These are phyloP conservation scores for Neostethus bicornis DNA, from an alignment of 2,797 vertebrate genomes.

Conservation along the genomic window DNA sequence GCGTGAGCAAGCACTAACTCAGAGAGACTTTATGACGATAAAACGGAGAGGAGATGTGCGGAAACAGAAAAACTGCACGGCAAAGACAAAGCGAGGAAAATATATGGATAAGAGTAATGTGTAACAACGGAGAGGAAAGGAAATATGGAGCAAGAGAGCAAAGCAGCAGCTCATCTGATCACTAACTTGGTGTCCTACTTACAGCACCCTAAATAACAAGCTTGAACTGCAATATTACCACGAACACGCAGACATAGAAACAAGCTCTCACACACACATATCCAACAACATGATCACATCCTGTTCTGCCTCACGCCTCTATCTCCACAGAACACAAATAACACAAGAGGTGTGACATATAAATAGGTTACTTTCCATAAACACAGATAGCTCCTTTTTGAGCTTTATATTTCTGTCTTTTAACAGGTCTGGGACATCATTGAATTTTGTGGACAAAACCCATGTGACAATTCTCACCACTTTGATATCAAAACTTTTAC, in stretches of 20 bases:
- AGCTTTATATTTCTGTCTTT: background rate
- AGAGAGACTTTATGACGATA: constrained; percentile 28
- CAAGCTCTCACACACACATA: constrained; percentile 5
- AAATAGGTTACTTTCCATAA: constrained; percentile 23
- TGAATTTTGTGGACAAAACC: constrained; percentile 14
- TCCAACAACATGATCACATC: constrained; percentile 8
- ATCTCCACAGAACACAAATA: constrained; percentile 37
- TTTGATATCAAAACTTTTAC: too few relatives aligned
- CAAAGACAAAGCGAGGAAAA: constrained; percentile 32
- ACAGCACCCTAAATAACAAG: constrained; percentile 59
- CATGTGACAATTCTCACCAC: background rate
- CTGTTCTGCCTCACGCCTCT: constrained; percentile 24
- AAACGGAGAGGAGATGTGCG: constrained; percentile 22
- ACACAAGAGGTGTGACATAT: constrained; percentile 36
- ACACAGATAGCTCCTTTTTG: constrained; percentile 28
- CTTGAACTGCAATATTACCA: constrained; percentile 51
- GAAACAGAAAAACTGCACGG: constrained; percentile 31
- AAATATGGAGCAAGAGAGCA: constrained; percentile 14
- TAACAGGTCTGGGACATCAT: constrained; percentile 6
- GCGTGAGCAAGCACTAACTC: background rate
- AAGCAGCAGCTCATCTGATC: constrained; percentile 53
- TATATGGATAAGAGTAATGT: constrained; percentile 17
- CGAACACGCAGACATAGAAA: constrained; percentile 33
- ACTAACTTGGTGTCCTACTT: constrained; percentile 67
- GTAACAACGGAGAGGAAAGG: background rate